phyloP scores from a whole-genome alignment of 2,797 vertebrate genomes.

The Esox lucius region DNA sequence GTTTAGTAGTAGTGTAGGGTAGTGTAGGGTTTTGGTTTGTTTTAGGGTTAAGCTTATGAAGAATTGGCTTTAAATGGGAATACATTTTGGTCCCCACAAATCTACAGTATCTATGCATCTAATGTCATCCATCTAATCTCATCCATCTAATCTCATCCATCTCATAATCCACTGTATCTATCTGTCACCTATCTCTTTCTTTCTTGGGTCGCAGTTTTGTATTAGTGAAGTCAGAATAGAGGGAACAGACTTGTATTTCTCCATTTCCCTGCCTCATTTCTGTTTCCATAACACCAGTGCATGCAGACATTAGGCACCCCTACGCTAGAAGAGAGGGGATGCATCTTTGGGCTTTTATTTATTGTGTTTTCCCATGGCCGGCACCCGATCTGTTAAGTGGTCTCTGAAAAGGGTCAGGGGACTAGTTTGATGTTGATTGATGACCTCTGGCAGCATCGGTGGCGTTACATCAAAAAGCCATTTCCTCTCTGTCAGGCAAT shows the following conservation, averaged over 20 bases:
- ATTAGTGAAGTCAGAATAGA: not conserved
- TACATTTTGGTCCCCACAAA: too few species aligned
- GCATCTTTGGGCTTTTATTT: constrained; percentile 21
- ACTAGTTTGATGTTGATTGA: constrained; percentile 25
- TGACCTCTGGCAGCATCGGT: constrained; percentile 12
- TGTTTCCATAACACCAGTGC: constrained; percentile 12
- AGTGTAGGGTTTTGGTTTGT: too few species aligned
- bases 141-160: too few species aligned
- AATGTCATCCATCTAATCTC: too few species aligned
- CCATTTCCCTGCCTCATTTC: constrained; percentile 1
- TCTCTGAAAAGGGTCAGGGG: constrained; percentile 23
- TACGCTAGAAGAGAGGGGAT: not conserved
- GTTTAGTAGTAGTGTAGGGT: too few species aligned
- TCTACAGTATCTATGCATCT: too few species aligned
- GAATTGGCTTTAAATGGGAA: too few species aligned
- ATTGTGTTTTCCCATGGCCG: constrained; percentile 28
- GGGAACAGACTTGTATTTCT: not conserved
- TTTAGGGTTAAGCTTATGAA: too few species aligned
- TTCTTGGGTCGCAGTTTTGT: too few species aligned
- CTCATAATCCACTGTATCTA: too few species aligned
- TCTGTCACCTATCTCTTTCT: too few species aligned
- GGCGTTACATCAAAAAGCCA: constrained; percentile 43
- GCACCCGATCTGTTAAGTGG: constrained; percentile 26
- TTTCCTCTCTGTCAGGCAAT: constrained; percentile 31
- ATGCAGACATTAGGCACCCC: not conserved